A percentile compares a stretch with the other conserved stretches of the same genome.
These are phyloP conservation scores for Tetranychus piercei DNA, from an alignment of 2,888 invertebrate species.

Conservation along the genomic window DNA sequence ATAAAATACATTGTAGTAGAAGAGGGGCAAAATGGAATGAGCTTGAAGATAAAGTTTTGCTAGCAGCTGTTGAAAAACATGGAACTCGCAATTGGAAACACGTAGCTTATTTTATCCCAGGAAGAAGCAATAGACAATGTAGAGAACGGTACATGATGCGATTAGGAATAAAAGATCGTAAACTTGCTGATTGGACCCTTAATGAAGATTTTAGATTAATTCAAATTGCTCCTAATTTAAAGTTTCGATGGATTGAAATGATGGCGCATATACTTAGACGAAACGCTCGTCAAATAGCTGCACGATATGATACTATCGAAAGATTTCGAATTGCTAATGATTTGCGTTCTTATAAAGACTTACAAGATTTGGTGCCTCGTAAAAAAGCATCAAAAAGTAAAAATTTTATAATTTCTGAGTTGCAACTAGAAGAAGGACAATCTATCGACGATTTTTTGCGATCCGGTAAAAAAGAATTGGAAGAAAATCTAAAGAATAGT, in stretches of 20 bases:
- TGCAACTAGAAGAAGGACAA: background rate
- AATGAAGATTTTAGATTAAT: conserved; percentile 49
- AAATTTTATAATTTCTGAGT: background rate
- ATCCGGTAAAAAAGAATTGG: background rate
- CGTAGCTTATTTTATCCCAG: conserved; percentile 23
- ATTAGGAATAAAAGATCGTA: conserved; percentile 19
- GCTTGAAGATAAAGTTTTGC: conserved; percentile 21
- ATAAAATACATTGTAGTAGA: conserved; percentile 20
- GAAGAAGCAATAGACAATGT: conserved; percentile 21
- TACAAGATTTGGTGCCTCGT: background rate
- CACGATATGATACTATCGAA: conserved; percentile 15
- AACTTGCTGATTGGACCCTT: conserved; percentile 42
- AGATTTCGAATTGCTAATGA: background rate
- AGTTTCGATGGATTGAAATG: conserved; percentile 17
- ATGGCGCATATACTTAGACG: conserved; percentile 10
- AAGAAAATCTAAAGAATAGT: background rate
- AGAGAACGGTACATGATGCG: conserved; percentile 24
- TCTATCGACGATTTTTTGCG: background rate
- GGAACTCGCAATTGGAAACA: conserved; percentile 21
- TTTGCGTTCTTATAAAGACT: background rate
- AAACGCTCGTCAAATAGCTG: conserved; percentile 18
- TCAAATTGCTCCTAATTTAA: conserved; percentile 43
- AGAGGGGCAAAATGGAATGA: conserved; percentile 16
- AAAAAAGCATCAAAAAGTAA: background rate
- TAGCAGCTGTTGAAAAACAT: conserved; percentile 22